A percentile compares a stretch with the other conserved stretches of the same genome.
Conservation (phyloP, 2,888 invertebrate genomes). For the Conops quadrifasciatus region DNA sequence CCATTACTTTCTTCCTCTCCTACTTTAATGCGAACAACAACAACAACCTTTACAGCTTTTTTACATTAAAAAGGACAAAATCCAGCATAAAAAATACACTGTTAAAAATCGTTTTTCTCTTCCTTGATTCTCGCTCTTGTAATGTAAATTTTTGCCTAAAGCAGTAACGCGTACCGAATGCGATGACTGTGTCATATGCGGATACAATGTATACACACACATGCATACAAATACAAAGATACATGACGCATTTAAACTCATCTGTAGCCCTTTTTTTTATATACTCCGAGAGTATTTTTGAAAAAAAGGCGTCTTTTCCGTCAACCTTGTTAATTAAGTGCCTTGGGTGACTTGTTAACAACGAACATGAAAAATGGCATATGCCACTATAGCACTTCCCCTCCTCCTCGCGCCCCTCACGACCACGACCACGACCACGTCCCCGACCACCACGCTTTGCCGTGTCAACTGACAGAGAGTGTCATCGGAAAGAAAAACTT, state of each 20-base stretch:
- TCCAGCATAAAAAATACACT: neutral
- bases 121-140: neutral
- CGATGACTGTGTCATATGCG: neutral
- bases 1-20: too few species aligned
- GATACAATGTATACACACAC: neutral
- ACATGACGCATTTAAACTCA: neutral
- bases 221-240: neutral
- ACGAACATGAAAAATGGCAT: neutral
- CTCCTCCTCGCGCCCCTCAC: neutral
- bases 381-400: neutral
- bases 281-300: neutral
- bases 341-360: conserved; percentile 15
- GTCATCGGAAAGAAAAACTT: conserved; percentile 16
- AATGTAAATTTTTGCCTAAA: neutral
- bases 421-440: neutral
- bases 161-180: neutral
- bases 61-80: neutral
- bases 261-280: too few species aligned
- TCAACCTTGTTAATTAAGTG: conserved; percentile 12
- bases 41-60: too few species aligned
- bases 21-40: too few species aligned
- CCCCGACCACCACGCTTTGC: neutral
- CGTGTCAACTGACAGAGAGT: conserved; percentile 7
- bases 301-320: neutral
- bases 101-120: neutral